These are phyloP conservation scores for Pantherophis alleghaniensis DNA, from an alignment of 2,797 vertebrate genomes.

Conservation along the genomic window DNA sequence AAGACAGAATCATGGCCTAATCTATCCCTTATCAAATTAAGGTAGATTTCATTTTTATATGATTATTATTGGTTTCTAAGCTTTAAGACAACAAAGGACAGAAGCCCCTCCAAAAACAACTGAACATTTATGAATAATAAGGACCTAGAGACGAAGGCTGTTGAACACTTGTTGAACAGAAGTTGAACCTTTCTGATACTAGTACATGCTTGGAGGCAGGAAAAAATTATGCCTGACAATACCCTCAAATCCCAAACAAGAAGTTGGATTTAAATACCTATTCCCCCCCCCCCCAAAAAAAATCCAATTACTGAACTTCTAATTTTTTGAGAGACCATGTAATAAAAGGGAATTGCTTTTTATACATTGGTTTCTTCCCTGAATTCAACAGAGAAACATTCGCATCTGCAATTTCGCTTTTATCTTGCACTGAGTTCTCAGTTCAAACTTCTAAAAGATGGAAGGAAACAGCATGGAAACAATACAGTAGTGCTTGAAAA, in stretches of 20 bases:
- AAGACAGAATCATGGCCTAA: background rate
- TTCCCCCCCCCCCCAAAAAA: background rate
- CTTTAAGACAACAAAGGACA: background rate
- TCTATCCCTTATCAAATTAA: background rate
- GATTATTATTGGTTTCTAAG: background rate
- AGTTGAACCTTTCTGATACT: background rate
- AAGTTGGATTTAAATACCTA: background rate
- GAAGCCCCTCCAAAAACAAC: background rate
- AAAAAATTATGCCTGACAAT: background rate
- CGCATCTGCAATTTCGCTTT: background rate
- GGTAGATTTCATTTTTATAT: background rate
- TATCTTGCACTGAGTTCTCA: background rate
- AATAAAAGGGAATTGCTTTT: background rate
- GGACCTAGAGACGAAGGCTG: background rate
- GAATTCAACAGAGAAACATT: background rate
- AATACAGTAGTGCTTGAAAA: background rate
- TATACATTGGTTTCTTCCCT: background rate
- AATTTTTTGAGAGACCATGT: background rate
- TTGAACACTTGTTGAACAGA: background rate
- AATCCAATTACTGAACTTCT: background rate
- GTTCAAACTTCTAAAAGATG: background rate
- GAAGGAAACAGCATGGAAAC: background rate
- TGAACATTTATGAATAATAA: background rate
- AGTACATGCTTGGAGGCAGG: background rate
- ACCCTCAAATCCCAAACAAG: background rate